Evolutionary conservation across 2,113 vertebrate species (phyloP).

Genomic region (Tautogolabrus adspersus): DNA sequence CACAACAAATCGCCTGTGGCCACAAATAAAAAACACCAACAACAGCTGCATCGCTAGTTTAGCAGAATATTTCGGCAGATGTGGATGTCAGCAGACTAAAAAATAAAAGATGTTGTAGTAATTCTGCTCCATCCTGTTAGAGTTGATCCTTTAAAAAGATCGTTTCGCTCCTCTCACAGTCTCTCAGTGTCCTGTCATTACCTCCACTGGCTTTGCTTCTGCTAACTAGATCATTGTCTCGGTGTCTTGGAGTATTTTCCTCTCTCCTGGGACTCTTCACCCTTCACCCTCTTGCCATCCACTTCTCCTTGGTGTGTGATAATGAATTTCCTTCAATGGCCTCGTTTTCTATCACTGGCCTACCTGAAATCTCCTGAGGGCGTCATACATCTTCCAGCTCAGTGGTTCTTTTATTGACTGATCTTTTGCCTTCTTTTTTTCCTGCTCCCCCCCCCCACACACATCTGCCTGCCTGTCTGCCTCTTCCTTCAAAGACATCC

Average conservation of each 20-base stretch:
- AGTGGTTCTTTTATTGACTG: conserved; percentile 57
- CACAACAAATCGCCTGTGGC: background rate
- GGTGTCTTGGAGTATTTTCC: conserved; percentile 38
- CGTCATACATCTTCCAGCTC: conserved; percentile 40
- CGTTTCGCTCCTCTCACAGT: background rate
- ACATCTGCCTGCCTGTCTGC: background rate
- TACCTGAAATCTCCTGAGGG: conserved; percentile 59
- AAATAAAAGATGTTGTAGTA: conserved; percentile 1
- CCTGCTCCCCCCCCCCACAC: background rate
- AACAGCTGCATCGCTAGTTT: background rate
- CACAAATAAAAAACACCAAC: background rate
- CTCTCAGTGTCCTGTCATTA: conserved; percentile 25
- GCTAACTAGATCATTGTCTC: conserved; percentile 42
- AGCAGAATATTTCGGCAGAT: background rate
- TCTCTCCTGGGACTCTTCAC: conserved; percentile 1
- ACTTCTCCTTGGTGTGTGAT: conserved; percentile 51
- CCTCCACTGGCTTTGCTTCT: conserved; percentile 24
- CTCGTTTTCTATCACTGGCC: conserved; percentile 49
- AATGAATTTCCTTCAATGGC: conserved; percentile 61
- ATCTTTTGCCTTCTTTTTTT: conserved; percentile 42
- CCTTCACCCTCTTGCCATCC: conserved; percentile 32
- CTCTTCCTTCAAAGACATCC: conserved; percentile 15
- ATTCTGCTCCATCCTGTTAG: background rate
- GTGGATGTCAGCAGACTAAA: background rate
- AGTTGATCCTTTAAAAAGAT: background rate